phyloP scores from a whole-genome alignment of 2,113 vertebrate species.

The Romanogobio albipinnatus region DNA sequence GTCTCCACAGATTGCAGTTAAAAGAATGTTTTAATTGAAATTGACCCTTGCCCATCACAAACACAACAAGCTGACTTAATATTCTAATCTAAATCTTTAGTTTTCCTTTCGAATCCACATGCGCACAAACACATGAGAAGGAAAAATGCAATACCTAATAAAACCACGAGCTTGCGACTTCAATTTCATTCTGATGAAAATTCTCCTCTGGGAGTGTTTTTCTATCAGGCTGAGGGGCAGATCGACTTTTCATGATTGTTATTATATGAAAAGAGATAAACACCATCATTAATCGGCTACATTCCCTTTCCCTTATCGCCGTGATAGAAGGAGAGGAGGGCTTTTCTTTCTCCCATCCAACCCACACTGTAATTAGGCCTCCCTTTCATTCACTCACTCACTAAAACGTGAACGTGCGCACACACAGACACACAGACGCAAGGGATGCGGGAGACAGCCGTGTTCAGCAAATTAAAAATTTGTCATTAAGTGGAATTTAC shows the following conservation, averaged over 20 bases:
- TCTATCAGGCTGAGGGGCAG: constrained; percentile 88
- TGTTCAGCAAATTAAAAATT: constrained; percentile 98
- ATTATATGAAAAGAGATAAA: constrained; percentile 84
- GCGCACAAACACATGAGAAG: not conserved
- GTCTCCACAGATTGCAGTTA: not conserved
- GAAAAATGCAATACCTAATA: constrained; percentile 92
- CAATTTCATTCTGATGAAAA: constrained; percentile 98
- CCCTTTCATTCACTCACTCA: constrained; percentile 72
- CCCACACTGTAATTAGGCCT: constrained; percentile 97
- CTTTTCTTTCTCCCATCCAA: constrained; percentile 80
- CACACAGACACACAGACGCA: constrained; percentile 61
- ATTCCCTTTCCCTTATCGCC: constrained; percentile 86
- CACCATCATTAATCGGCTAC: constrained; percentile 92
- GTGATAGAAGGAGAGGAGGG: constrained; percentile 51
- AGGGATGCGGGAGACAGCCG: constrained; percentile 80
- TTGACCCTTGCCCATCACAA: not conserved
- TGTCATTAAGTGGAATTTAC: constrained; percentile 99
- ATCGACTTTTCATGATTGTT: constrained; percentile 85
- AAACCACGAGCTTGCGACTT: constrained; percentile 97
- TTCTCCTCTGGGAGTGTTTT: constrained; percentile 89
- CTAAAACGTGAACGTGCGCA: constrained; percentile 13
- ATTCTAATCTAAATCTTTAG: not conserved
- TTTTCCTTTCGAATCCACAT: not conserved
- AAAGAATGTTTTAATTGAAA: not conserved
- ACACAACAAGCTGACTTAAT: constrained; percentile 3